phyloP scores from a whole-genome alignment of 2,888 invertebrate species.

The Amphipoea lucens region DNA sequence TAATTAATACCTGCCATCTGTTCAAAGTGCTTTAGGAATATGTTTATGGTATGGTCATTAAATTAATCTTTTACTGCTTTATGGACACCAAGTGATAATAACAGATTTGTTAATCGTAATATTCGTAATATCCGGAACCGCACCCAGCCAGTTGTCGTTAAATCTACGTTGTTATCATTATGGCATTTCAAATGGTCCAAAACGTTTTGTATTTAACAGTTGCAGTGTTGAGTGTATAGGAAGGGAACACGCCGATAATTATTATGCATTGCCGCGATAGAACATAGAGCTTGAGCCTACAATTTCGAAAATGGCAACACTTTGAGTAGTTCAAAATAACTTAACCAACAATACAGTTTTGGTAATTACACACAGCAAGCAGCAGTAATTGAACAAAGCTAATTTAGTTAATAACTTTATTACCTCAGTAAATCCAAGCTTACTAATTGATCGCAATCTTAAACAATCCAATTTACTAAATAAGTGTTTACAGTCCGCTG shows the following conservation, averaged over 20 bases:
- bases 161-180: slow-evolving; percentile 6
- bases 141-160: slow-evolving; percentile 26
- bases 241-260: slow-evolving; percentile 27
- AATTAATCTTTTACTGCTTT: neutral
- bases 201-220: slow-evolving; percentile 39
- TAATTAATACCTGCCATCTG: neutral
- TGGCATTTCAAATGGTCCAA: slow-evolving; percentile 17
- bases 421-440: slow-evolving; percentile 35
- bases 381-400: slow-evolving; percentile 25
- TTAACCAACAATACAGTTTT: slow-evolving; percentile 9
- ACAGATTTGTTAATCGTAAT: neutral
- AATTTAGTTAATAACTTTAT: slow-evolving; percentile 60
- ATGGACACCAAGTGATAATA: neutral
- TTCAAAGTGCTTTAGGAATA: neutral
- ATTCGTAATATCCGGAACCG: neutral
- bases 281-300: neutral
- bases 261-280: slow-evolving; percentile 30
- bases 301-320: slow-evolving; percentile 36
- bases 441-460: slow-evolving; percentile 50
- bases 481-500: slow-evolving; percentile 31
- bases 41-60: neutral
- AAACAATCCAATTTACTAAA: slow-evolving; percentile 49
- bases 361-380: slow-evolving; percentile 13
- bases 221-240: slow-evolving; percentile 24
- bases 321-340: slow-evolving; percentile 17